Evolutionary conservation across 2,888 invertebrate genomes (phyloP).

Genomic region (Platycheirus rosarum): DNA sequence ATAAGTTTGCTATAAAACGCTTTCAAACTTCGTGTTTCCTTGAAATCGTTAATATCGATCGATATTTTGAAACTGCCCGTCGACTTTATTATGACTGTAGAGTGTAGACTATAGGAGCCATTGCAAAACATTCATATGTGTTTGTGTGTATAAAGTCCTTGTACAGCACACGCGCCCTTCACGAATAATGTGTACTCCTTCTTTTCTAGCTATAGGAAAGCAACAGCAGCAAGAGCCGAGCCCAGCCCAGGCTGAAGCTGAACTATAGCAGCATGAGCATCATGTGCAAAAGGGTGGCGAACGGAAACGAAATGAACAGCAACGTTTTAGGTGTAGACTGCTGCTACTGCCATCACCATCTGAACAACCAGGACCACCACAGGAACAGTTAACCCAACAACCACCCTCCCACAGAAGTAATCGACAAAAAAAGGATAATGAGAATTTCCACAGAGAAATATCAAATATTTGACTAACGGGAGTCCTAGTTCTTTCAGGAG

Average conservation of each 20-base stretch:
- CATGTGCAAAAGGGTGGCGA: conserved; percentile 36
- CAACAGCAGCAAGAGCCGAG: neutral
- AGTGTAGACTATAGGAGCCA: neutral
- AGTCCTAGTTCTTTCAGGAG: neutral
- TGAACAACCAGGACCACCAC: conserved; percentile 2
- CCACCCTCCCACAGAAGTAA: conserved; percentile 34
- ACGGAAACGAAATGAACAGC: conserved; percentile 64
- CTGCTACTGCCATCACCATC: conserved; percentile 4
- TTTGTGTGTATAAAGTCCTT: neutral
- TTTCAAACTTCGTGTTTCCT: conserved; percentile 39
- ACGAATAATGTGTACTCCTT: neutral
- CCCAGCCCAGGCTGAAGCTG: too few species aligned
- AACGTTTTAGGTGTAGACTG: conserved; percentile 43
- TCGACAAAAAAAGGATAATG: conserved; percentile 56
- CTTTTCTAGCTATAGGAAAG: neutral
- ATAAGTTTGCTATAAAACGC: conserved; percentile 45
- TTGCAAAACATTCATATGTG: neutral
- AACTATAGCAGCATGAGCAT: conserved; percentile 1
- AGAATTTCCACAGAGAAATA: conserved; percentile 58
- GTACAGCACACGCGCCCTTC: conserved; percentile 50
- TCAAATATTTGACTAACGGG: conserved; percentile 58
- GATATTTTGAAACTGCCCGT: neutral
- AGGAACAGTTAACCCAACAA: conserved; percentile 8
- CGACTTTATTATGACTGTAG: neutral
- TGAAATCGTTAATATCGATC: conserved; percentile 47